phyloP scores from a whole-genome alignment of 2,888 invertebrate species.

The Shargacucullia verbasci region DNA sequence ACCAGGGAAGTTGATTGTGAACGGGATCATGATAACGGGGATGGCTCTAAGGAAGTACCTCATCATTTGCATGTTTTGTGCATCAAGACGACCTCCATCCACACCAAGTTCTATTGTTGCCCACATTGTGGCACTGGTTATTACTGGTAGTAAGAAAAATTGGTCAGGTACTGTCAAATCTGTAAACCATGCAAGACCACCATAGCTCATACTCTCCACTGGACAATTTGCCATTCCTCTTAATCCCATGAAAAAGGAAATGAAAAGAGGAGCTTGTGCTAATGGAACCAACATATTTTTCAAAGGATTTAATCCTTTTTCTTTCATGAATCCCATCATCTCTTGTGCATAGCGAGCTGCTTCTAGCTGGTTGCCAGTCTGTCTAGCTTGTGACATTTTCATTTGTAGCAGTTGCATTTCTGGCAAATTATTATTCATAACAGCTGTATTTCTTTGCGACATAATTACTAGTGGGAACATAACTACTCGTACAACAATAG shows the following conservation, averaged over 20 bases:
- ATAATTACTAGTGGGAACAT: conserved; percentile 96
- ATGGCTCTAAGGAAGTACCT: conserved; percentile 93
- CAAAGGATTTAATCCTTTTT: conserved; percentile 94
- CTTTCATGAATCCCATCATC: conserved; percentile 94
- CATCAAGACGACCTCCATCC: conserved; percentile 91
- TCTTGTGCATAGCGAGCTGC: conserved; percentile 93
- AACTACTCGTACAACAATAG: conserved; percentile 91
- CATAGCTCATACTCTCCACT: conserved; percentile 96
- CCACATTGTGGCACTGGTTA: conserved; percentile 95
- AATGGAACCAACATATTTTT: conserved; percentile 94
- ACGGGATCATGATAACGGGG: conserved; percentile 94
- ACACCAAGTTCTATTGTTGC: conserved; percentile 95
- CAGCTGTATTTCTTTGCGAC: conserved; percentile 94
- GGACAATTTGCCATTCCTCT: conserved; percentile 96
- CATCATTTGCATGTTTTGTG: conserved; percentile 91
- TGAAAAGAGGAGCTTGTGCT: conserved; percentile 96
- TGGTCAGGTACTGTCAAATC: conserved; percentile 98
- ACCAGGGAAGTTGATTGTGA: conserved; percentile 96
- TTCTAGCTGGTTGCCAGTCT: conserved; percentile 94
- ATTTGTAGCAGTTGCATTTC: conserved; percentile 94
- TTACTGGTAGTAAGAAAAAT: conserved; percentile 94
- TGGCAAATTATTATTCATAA: conserved; percentile 96
- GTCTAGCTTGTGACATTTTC: conserved; percentile 96
- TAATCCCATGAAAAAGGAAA: conserved; percentile 97
- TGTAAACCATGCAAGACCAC: conserved; percentile 97